Conservation (phyloP, 1,140 invertebrate genomes). For the Stegodyphus mimosarum region DNA sequence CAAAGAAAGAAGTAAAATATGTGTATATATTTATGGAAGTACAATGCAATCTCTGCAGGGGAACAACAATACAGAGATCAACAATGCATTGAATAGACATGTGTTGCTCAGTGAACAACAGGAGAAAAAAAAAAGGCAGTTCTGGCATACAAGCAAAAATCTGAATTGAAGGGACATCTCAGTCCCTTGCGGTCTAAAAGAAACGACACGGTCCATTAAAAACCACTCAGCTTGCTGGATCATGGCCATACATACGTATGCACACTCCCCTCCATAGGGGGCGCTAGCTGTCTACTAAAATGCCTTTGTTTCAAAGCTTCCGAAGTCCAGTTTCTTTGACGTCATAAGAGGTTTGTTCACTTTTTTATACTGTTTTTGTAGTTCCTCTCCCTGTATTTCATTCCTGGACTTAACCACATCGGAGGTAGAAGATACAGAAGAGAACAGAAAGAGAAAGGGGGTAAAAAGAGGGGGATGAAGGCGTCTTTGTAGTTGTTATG, state of each 20-base stretch:
- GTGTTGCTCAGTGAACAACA: conserved; percentile 16
- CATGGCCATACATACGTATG: conserved; percentile 30
- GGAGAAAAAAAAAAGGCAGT: background rate
- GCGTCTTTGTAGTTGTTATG: conserved; percentile 58
- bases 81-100: conserved; percentile 18
- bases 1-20: too few relatives aligned
- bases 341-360: conserved; percentile 21
- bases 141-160: conserved; percentile 18
- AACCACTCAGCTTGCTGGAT: conserved; percentile 42
- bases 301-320: conserved; percentile 34
- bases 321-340: conserved; percentile 48
- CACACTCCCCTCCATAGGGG: conserved; percentile 12
- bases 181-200: conserved; percentile 34
- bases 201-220: conserved; percentile 54
- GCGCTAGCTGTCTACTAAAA: conserved; percentile 33
- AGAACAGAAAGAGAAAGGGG: conserved; percentile 2
- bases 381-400: conserved; percentile 4
- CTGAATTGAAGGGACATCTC: background rate
- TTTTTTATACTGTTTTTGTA: background rate
- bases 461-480: background rate
- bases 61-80: too few relatives aligned
- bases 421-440: conserved; percentile 11
- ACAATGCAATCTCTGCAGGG: too few relatives aligned
- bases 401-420: conserved; percentile 40
- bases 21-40: too few relatives aligned